Conservation (phyloP, 2,888 invertebrate species). For the Crepidodera aurea region DNA sequence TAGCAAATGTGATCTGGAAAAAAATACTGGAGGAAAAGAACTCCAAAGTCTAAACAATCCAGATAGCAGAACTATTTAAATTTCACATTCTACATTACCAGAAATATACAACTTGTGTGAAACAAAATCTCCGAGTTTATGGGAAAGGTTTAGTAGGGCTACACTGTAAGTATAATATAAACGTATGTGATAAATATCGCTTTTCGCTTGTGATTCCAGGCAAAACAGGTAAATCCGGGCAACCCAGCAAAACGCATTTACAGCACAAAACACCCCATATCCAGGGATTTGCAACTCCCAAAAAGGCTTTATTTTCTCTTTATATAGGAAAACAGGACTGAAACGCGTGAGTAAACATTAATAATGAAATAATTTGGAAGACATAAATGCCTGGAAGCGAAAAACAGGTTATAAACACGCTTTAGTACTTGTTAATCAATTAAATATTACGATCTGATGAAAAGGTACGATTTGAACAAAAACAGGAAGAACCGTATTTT, state of each 20-base stretch:
- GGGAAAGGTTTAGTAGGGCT: neutral
- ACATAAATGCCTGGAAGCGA: slow-evolving; percentile 1
- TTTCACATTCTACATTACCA: too few relatives aligned
- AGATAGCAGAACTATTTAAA: too few relatives aligned
- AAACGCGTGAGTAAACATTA: slow-evolving; percentile 13
- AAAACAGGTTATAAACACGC: neutral
- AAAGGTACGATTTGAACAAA: too few relatives aligned
- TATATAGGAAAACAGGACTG: slow-evolving; percentile 12
- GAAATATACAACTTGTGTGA: too few relatives aligned
- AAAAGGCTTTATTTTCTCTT: slow-evolving; percentile 19
- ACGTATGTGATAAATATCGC: slow-evolving; percentile 15
- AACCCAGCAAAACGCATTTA: slow-evolving; percentile 13
- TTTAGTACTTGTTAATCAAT: too few relatives aligned
- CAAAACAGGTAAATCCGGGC: slow-evolving; percentile 12
- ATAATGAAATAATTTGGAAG: slow-evolving; percentile 13
- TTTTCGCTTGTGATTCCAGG: slow-evolving; percentile 18
- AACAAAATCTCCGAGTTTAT: too few relatives aligned
- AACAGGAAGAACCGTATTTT: too few relatives aligned
- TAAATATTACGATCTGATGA: too few relatives aligned
- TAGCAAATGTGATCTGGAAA: too few relatives aligned
- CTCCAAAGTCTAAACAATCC: too few relatives aligned
- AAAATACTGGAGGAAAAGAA: too few relatives aligned
- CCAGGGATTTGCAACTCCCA: slow-evolving; percentile 18
- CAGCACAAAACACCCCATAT: slow-evolving; percentile 14
- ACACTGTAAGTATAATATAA: slow-evolving; percentile 3